A percentile compares a stretch with the other conserved stretches of the same genome.
Evolutionary conservation across 2,797 vertebrate genomes (phyloP).

Genomic region (Brachymystax lenok): DNA sequence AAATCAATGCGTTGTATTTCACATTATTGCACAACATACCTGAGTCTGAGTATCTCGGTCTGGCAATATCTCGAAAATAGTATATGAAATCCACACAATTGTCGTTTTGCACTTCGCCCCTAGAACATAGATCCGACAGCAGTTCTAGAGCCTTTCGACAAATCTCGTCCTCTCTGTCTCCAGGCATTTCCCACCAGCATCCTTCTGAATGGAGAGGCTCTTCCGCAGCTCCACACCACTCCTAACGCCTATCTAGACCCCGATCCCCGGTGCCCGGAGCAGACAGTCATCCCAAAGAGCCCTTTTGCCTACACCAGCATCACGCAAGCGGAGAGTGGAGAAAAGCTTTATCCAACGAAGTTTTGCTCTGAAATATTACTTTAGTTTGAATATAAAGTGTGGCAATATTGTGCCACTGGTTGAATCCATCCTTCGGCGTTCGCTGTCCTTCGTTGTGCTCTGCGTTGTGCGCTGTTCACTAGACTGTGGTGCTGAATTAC

Average conservation of each 20-base stretch:
- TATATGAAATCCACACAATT: conserved; percentile 96
- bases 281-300: conserved; percentile 5
- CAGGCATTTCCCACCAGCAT: conserved; percentile 99
- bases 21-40: conserved; percentile 69
- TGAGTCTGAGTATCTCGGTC: conserved; percentile 91
- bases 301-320: neutral
- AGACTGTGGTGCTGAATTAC: conserved; percentile 18
- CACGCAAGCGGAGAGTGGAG: neutral
- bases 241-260: conserved; percentile 37
- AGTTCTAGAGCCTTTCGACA: conserved; percentile 97
- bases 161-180: conserved; percentile 97
- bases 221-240: conserved; percentile 22
- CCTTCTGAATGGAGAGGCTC: conserved; percentile 82
- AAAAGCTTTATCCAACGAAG: neutral
- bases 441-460: neutral
- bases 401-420: conserved; percentile 15
- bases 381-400: neutral
- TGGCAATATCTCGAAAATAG: conserved; percentile 91
- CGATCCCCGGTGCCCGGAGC: conserved; percentile 18
- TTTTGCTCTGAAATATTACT: neutral
- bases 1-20: neutral
- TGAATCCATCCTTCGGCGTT: conserved; percentile 14
- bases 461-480: conserved; percentile 1
- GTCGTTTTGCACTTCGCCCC: conserved; percentile 93
- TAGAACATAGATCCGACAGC: conserved; percentile 94